phyloP scores from a whole-genome alignment of 1,140 invertebrate species.

The Micrasema minimum region DNA sequence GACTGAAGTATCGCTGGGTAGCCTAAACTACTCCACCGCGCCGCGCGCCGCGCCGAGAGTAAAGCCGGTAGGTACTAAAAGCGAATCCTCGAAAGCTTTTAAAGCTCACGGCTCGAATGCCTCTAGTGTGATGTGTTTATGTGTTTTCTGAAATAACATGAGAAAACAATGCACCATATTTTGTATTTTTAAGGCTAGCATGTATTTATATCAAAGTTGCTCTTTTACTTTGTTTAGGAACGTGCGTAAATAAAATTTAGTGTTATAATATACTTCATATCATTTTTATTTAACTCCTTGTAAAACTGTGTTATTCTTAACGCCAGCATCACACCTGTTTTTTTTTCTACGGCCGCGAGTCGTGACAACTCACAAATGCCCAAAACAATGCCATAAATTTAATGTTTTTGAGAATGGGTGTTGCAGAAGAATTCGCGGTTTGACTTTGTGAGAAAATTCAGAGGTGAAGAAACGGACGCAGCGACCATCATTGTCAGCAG shows the following conservation, averaged over 20 bases:
- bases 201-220: background rate
- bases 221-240: background rate
- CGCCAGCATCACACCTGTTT: too few relatives aligned
- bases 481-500: too few relatives aligned
- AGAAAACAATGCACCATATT: slow-evolving; percentile 12
- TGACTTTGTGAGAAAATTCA: too few relatives aligned
- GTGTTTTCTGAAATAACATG: too few relatives aligned
- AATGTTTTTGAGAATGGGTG: too few relatives aligned
- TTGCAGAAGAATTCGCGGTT: too few relatives aligned
- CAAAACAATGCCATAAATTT: too few relatives aligned
- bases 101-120: slow-evolving; percentile 5
- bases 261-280: background rate
- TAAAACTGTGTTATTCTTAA: too few relatives aligned
- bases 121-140: background rate
- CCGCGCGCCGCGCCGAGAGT: background rate
- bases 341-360: too few relatives aligned
- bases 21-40: background rate
- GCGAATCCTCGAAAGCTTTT: slow-evolving; percentile 20
- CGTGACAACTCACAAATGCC: too few relatives aligned
- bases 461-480: too few relatives aligned
- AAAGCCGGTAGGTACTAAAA: slow-evolving; percentile 25
- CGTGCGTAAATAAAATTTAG: background rate
- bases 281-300: background rate
- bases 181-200: too few relatives aligned
- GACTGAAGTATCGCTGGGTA: background rate